A percentile compares a stretch with the other conserved stretches of the same genome.
Evolutionary conservation across 2,113 vertebrate species (phyloP).

Genomic region (Rhinoptilus africanus): DNA sequence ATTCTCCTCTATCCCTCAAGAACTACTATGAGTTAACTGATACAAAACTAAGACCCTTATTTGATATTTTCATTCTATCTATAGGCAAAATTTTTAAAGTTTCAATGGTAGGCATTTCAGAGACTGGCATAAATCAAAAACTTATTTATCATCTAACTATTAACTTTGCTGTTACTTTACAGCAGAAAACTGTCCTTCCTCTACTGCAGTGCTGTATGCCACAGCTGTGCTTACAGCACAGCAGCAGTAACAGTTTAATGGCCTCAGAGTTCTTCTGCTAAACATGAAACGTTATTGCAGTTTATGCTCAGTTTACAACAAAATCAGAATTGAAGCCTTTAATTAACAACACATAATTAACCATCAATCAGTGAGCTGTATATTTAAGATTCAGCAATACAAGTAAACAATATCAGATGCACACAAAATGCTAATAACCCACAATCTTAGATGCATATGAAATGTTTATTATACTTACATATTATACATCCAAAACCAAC

Average conservation of each 20-base stretch:
- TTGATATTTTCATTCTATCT: not conserved
- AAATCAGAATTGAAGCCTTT: not conserved
- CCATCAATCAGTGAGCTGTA: not conserved
- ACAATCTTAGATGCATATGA: not conserved
- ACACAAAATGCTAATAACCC: not conserved
- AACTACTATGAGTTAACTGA: not conserved
- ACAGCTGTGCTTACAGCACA: not conserved
- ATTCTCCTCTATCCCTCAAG: not conserved
- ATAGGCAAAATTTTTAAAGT: not conserved
- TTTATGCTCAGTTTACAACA: not conserved
- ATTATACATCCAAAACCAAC: not conserved
- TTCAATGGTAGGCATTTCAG: not conserved
- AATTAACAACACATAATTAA: not conserved
- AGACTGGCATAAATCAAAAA: not conserved
- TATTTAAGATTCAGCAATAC: not conserved
- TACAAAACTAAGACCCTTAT: not conserved
- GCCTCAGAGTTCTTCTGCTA: not conserved
- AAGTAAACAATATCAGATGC: not conserved
- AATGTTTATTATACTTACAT: not conserved
- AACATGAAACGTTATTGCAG: fast-evolving
- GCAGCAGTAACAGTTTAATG: not conserved
- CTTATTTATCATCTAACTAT: not conserved
- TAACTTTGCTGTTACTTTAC: not conserved
- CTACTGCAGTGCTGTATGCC: not conserved
- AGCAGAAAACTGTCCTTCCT: not conserved